phyloP scores from a whole-genome alignment of 2,113 vertebrate species.

The Trematocara marginatum region DNA sequence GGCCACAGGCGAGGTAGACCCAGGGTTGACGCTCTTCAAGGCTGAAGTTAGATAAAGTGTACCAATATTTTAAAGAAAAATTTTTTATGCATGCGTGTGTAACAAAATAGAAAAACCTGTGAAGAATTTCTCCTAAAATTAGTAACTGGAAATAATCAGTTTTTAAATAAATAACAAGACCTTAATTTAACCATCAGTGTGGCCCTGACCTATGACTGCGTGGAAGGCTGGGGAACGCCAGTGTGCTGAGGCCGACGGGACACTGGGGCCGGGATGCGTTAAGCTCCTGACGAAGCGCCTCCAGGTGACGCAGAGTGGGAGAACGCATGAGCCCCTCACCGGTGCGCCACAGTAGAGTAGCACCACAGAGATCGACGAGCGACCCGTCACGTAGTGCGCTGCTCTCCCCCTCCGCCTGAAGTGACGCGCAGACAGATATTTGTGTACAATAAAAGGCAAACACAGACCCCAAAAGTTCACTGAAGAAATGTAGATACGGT shows the following conservation, averaged over 20 bases:
- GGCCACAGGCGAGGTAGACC: slow-evolving; percentile 94
- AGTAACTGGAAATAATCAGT: rapidly evolving
- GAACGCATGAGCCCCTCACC: slow-evolving; percentile 88
- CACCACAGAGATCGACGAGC: slow-evolving; percentile 94
- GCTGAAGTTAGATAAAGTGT: slow-evolving; percentile 33
- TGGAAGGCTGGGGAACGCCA: slow-evolving; percentile 94
- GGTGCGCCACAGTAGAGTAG: slow-evolving; percentile 93
- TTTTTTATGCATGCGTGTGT: rapidly evolving
- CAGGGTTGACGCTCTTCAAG: slow-evolving; percentile 98
- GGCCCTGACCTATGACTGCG: slow-evolving; percentile 80
- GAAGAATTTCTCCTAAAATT: background rate
- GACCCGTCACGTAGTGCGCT: slow-evolving; percentile 92
- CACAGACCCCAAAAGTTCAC: rapidly evolving
- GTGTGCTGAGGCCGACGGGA: slow-evolving; percentile 91
- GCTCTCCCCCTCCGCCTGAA: slow-evolving; percentile 91
- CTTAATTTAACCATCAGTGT: background rate
- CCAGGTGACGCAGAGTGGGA: slow-evolving; percentile 92
- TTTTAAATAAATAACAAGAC: background rate
- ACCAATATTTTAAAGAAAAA: rapidly evolving
- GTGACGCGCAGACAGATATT: background rate
- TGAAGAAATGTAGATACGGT: rapidly evolving
- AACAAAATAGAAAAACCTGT: background rate
- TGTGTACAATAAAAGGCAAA: background rate
- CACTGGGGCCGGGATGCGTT: slow-evolving; percentile 94
- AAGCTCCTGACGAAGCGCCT: slow-evolving; percentile 93